phyloP scores from a whole-genome alignment of 2,797 vertebrate species.

The Numenius phaeopus region DNA sequence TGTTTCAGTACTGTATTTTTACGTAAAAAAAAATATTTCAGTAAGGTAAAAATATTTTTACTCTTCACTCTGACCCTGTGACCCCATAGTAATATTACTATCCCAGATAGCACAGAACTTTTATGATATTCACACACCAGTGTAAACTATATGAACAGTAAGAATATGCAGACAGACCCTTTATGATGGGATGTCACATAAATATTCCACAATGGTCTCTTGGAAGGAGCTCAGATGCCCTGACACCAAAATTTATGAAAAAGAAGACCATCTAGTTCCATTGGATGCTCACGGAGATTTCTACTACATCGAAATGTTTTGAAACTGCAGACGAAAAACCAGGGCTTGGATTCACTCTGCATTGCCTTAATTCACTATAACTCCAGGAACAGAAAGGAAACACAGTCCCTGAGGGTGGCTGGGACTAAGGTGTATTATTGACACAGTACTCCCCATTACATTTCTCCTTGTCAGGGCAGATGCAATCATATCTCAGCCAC shows the following conservation, averaged over 20 bases:
- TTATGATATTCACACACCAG: background rate
- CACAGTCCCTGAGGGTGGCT: background rate
- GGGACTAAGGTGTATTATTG: background rate
- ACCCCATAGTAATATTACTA: background rate
- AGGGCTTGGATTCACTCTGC: background rate
- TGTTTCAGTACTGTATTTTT: background rate
- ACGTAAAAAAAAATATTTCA: background rate
- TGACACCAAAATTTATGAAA: background rate
- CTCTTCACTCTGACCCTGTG: background rate
- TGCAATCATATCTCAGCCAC: background rate
- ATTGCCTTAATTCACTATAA: background rate
- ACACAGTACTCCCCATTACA: background rate
- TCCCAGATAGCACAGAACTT: background rate
- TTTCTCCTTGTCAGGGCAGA: background rate
- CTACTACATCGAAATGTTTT: background rate
- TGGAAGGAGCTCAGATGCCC: background rate
- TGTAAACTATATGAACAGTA: background rate
- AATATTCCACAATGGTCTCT: background rate
- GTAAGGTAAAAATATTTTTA: background rate
- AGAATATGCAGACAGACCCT: background rate
- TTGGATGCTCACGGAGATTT: background rate
- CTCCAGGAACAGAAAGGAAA: background rate
- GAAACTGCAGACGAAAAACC: background rate
- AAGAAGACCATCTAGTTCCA: background rate
- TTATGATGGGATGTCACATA: background rate